Evolutionary conservation across 2,888 invertebrate species (phyloP).

Genomic region (Pristionchus maxplancki): DNA sequence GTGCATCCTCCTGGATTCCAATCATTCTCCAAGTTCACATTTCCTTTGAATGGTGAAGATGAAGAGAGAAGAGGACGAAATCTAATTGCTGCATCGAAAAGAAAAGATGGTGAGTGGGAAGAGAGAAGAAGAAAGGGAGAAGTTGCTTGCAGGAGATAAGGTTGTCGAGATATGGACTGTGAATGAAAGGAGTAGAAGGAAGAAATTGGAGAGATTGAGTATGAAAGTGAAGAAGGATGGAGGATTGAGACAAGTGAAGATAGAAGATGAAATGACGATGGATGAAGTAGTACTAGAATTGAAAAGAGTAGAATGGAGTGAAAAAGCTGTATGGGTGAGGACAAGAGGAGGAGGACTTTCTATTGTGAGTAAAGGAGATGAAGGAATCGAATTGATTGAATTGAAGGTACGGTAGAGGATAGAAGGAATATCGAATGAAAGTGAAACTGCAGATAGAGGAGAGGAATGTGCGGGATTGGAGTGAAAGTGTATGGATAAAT

Average conservation of each 20-base stretch:
- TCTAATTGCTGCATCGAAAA: conserved; percentile 54
- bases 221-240: conserved; percentile 51
- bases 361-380: conserved; percentile 17
- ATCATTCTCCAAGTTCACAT: neutral
- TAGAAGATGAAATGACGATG: conserved; percentile 8
- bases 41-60: neutral
- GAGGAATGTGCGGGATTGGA: conserved; percentile 52
- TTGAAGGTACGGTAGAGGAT: neutral
- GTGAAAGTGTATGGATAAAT: conserved; percentile 53
- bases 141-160: conserved; percentile 18
- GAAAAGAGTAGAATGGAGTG: conserved; percentile 27
- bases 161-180: conserved; percentile 59
- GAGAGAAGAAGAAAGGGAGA: neutral
- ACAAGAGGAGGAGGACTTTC: neutral
- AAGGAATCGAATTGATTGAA: neutral
- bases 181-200: conserved; percentile 58
- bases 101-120: neutral
- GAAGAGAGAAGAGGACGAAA: conserved; percentile 54
- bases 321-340: conserved; percentile 22
- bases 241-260: conserved; percentile 7
- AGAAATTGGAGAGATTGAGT: conserved; percentile 53
- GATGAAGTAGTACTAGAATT: conserved; percentile 5
- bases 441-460: neutral
- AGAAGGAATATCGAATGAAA: neutral
- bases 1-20: neutral